Evolutionary conservation across 1,140 invertebrate genomes (phyloP), one percentile per base, ranked within the genome.

Genomic region (Hermetia illucens): DNA sequence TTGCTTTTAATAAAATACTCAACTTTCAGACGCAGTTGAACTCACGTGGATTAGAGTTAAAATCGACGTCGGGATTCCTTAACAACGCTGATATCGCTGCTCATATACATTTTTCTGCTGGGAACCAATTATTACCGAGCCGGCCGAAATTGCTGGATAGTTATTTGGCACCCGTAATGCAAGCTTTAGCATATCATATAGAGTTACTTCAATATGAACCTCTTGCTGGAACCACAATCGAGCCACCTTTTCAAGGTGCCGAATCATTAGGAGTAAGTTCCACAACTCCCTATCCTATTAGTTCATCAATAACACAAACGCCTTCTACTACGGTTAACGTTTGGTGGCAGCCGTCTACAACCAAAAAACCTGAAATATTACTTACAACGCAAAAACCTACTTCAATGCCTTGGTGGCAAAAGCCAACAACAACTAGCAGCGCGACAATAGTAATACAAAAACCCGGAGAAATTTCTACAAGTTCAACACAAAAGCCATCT

Each of bases 101-200:
- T n/a, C n/a, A n/a, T n/a, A n/a, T n/a, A n/a, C n/a, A n/a, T n/a
- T n/a, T n/a, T n/a, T n/a, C n/a, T n/a, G n/a, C n/a, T n/a, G n/a
- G n/a, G n/a, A n/a, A n/a, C n/a, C n/a, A n/a, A n/a, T n/a, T n/a
- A n/a, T n/a, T n/a, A n/a, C n/a, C n/a, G n/a, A n/a, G n/a, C n/a
- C n/a, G n/a, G n/a, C n/a, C 48, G 5, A 51, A 50, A 40, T 43
- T 58, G 22, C 31, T 58, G 17, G 45, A 46, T 27, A 60, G 51
- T 21, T 61, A 58, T 43, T 42, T 61, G 40, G 55, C 58, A 25
- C 50, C 53, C 5, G 49, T 48, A 13, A 61, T 61, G 58, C 57
- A 60, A 41, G 57, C 57, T 6, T 33, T 61, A 34, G 57, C 57
- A 33, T 61, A 61, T 36, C 58, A 58, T 31, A 58, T 58, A n/a